These are phyloP conservation scores for Zosterops lateralis DNA, from an alignment of 2,113 vertebrate genomes.

Conservation along the genomic window DNA sequence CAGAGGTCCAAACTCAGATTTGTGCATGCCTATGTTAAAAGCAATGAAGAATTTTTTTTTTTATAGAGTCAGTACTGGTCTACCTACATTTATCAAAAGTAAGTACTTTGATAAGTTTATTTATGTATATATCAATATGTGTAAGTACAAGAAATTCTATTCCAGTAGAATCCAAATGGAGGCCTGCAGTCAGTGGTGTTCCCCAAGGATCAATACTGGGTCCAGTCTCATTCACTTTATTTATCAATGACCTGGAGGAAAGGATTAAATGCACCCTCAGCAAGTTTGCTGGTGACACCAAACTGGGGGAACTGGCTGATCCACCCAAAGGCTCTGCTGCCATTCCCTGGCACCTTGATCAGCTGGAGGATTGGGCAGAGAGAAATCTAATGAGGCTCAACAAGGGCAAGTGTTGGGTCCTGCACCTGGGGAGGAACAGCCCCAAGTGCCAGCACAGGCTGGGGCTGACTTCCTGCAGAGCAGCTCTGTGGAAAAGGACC, in stretches of 20 bases:
- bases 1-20: background rate
- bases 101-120: background rate
- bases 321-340: background rate
- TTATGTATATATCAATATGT: background rate
- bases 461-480: background rate
- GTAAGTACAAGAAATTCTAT: background rate
- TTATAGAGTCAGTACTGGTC: background rate
- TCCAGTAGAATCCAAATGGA: background rate
- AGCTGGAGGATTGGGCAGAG: background rate
- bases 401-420: background rate
- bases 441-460: background rate
- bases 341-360: background rate
- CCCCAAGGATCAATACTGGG: background rate
- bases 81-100: background rate
- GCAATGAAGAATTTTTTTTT: no score
- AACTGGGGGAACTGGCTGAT: background rate
- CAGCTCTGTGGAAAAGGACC: background rate
- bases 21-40: background rate
- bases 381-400: background rate
- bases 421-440: background rate
- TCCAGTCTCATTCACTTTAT: rapidly evolving
- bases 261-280: background rate
- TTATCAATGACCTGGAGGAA: background rate
- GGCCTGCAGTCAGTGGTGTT: background rate
- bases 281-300: background rate